Percentiles rank a stretch among this genome's conserved stretches.
Conservation (phyloP, 2,113 vertebrate genomes). For the Nesoenas mayeri region DNA sequence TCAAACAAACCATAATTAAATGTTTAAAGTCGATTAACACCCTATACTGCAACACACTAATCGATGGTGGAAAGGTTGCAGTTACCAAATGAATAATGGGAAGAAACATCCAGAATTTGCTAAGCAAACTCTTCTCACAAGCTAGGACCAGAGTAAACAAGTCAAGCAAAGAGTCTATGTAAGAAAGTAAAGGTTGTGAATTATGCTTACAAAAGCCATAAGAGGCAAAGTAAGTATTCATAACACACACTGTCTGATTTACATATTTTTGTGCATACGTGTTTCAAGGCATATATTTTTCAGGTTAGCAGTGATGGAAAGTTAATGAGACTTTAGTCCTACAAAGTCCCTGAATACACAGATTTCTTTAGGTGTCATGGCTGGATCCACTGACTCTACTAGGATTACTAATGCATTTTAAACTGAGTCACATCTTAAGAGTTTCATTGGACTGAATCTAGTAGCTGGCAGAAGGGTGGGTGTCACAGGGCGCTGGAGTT, state of each 20-base stretch:
- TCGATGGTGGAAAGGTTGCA: not conserved
- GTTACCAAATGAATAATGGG: not conserved
- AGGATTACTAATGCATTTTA: not conserved
- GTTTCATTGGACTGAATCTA: not conserved
- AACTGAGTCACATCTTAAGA: not conserved
- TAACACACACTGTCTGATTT: not conserved
- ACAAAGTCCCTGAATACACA: not conserved
- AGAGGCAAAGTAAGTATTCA: not conserved
- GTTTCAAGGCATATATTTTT: not conserved
- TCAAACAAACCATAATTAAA: slow-evolving; percentile 47
- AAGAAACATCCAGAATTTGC: slow-evolving; percentile 4
- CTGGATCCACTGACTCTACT: not conserved
- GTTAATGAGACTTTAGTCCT: not conserved
- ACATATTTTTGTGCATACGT: rapidly evolving
- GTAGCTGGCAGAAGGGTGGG: not conserved
- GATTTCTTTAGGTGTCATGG: not conserved
- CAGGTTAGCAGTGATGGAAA: not conserved
- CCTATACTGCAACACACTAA: not conserved
- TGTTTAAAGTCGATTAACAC: slow-evolving; percentile 18
- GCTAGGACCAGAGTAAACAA: not conserved
- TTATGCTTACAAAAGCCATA: not conserved
- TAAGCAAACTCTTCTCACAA: not conserved
- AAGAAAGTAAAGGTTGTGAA: not conserved
- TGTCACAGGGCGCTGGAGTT: not conserved
- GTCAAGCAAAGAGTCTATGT: not conserved